phyloP scores from a whole-genome alignment of 92 coral and sea anemone genomes.

The Metridium senile region DNA sequence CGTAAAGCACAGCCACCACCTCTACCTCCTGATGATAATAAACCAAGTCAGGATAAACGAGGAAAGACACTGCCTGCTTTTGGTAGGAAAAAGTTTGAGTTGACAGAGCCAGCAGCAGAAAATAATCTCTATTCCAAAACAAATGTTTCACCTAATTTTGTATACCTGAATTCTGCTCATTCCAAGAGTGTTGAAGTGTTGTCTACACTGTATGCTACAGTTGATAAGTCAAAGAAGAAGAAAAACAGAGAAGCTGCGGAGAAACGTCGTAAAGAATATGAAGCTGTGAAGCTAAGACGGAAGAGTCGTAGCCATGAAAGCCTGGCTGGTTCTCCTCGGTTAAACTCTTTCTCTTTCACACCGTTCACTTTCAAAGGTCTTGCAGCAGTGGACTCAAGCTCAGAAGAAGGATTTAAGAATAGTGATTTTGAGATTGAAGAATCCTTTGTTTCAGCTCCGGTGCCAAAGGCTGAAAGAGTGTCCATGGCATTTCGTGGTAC shows the following conservation, averaged over 20 bases:
- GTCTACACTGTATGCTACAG: constrained; percentile 74
- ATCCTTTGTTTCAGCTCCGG: constrained; percentile 11
- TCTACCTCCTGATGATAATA: constrained; percentile 9
- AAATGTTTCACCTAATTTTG: constrained; percentile 72
- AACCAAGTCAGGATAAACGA: neutral
- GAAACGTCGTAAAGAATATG: constrained; percentile 33
- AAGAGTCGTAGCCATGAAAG: constrained; percentile 63
- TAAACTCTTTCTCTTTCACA: constrained; percentile 43
- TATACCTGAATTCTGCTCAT: constrained; percentile 71
- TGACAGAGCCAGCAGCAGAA: neutral
- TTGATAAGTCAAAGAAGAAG: constrained; percentile 74
- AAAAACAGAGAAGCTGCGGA: constrained; percentile 52
- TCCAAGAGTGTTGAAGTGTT: constrained; percentile 84
- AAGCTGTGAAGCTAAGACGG: constrained; percentile 42
- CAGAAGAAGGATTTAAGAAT: constrained; percentile 16
- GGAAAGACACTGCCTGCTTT: constrained; percentile 31
- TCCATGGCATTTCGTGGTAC: constrained; percentile 43
- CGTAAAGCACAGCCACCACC: constrained; percentile 28
- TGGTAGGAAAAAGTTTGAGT: constrained; percentile 17
- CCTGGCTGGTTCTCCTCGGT: constrained; percentile 45
- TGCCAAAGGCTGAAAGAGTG: constrained; percentile 50
- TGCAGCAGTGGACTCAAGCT: constrained; percentile 28
- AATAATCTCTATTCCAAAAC: constrained; percentile 7
- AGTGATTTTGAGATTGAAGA: constrained; percentile 14
- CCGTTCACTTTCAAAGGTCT: constrained; percentile 45